These are phyloP conservation scores for Anguilla megastoma DNA, from an alignment of 2,797 vertebrate genomes.

Conservation along the genomic window DNA sequence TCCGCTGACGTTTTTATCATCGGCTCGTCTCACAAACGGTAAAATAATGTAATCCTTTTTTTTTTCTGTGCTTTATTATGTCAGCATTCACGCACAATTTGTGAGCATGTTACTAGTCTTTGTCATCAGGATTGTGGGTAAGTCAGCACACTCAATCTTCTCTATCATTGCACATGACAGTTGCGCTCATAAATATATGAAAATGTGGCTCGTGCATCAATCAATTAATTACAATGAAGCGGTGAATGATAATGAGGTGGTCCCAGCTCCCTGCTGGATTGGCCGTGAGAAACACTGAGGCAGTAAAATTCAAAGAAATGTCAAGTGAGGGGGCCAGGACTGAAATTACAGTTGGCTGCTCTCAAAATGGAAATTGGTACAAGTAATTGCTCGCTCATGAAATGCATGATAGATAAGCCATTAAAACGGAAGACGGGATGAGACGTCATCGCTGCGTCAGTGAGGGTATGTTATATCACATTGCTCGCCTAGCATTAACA, in stretches of 20 bases:
- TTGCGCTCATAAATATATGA: background rate
- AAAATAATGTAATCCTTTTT: conserved; percentile 27
- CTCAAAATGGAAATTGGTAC: conserved; percentile 27
- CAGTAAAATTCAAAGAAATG: conserved; percentile 30
- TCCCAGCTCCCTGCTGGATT: conserved; percentile 8
- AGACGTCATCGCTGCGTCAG: background rate
- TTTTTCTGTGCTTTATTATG: background rate
- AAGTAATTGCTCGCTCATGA: conserved; percentile 32
- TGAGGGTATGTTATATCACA: background rate
- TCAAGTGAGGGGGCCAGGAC: conserved; percentile 23
- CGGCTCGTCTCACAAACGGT: conserved; percentile 26
- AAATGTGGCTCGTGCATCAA: background rate
- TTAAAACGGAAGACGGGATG: conserved; percentile 21
- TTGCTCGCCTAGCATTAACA: conserved; percentile 4
- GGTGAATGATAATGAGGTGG: conserved; percentile 24
- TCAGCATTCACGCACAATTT: background rate
- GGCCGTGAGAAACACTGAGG: background rate
- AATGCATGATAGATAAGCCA: conserved; percentile 18
- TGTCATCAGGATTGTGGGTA: background rate
- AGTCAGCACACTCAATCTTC: background rate
- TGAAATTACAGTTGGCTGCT: conserved; percentile 2
- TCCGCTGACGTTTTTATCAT: conserved; percentile 29
- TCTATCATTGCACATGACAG: background rate
- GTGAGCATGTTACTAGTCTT: background rate
- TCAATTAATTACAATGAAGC: conserved; percentile 22